phyloP scores from a whole-genome alignment of 2,113 vertebrate species.

The Smithornis capensis region DNA sequence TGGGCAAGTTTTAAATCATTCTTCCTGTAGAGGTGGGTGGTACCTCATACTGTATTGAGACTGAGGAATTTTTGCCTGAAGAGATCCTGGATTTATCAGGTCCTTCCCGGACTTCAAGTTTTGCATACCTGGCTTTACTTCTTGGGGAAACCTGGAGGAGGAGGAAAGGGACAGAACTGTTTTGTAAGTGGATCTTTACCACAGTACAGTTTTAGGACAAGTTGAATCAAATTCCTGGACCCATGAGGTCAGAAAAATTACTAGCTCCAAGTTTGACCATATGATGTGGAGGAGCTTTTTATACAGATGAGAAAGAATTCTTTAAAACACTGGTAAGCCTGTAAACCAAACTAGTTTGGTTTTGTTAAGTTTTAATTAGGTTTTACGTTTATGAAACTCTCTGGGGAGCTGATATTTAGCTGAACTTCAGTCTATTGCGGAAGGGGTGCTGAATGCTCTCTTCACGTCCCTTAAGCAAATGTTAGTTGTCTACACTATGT shows the following conservation, averaged over 20 bases:
- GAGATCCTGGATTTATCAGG: neutral
- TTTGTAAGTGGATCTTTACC: neutral
- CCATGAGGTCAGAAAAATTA: neutral
- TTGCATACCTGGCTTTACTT: neutral
- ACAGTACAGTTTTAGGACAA: neutral
- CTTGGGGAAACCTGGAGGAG: neutral
- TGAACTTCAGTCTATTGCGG: neutral
- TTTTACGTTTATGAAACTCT: neutral
- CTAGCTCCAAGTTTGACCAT: neutral
- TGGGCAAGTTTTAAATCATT: neutral
- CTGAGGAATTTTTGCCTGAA: neutral
- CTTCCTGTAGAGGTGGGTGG: neutral
- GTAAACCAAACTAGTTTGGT: neutral
- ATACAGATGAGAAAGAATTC: neutral
- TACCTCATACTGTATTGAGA: neutral
- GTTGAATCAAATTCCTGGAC: neutral
- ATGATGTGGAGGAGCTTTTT: neutral
- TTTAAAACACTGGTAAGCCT: neutral
- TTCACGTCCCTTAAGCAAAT: conserved; percentile 3
- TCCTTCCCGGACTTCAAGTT: neutral
- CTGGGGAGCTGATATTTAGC: neutral
- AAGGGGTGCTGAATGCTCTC: neutral
- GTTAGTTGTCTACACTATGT: conserved; percentile 13
- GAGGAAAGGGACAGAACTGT: neutral
- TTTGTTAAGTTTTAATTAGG: neutral